Base-by-base conservation (phyloP, 2,888 invertebrate species). In the Mellilla xanthometata region DNA sequence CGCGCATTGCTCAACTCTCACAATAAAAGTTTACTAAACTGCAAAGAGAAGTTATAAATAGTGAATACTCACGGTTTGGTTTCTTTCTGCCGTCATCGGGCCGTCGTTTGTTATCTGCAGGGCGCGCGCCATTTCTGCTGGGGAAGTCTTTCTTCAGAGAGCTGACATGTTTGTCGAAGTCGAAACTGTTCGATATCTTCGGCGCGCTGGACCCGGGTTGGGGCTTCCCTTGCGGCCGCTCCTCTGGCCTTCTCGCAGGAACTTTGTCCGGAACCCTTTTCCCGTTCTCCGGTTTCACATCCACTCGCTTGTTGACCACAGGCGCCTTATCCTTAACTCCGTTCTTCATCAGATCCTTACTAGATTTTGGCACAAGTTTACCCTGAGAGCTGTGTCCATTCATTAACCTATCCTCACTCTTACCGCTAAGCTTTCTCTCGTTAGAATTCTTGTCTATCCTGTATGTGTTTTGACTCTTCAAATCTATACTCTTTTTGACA, bases 391-490 rank as follows among this genome's bases (percentile, higher is more conserved):
- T 75, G 12, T 81, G 74, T 26, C 81, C 83, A 36, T 84, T 86
- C 8, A 65, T 52, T 29, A 64, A 60, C 62, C 68, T 83, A 29
- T 66, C 65, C 7, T 24, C 24, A 4, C 3, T 8, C 50, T 75
- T 85, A 54, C 62, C 72, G 9, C 58, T 43, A 24, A 66, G 45
- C 53, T 72, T 81, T 42, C 65, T 81, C 24, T 88, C 86, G 59
- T 80, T 78, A 1, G 71, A 75, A 45, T 85, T 87, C 54, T 81
- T 86, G 53, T 88, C 89, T 88, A 91, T 89, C 69, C 90, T 81
- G 54, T 83, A 84, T n/a, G 85, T 84, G 44, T 85, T 88, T 58
- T 88, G 85, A 58, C 74, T 82, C 62, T 89, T 84, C 56, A 87
- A 72, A 61, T 89, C 89, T 75, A 89, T 87, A 54, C 64, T 83